Evolutionary conservation across 2,113 vertebrate species (phyloP).

Genomic region (Tenrec ecaudatus): DNA sequence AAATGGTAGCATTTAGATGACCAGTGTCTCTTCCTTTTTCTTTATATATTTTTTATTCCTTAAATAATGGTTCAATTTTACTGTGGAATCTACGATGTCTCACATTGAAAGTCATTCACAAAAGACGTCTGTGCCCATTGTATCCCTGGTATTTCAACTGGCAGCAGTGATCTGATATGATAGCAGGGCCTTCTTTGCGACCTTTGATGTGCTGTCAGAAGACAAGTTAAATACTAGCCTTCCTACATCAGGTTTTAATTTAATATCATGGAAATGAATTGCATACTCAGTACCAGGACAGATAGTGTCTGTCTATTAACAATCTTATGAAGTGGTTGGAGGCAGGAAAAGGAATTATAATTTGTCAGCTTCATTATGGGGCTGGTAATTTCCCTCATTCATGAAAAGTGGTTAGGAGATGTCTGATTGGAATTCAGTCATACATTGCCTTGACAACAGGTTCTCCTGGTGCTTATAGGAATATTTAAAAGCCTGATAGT

Average conservation of each 20-base stretch:
- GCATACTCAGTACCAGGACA: neutral
- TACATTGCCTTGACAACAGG: neutral
- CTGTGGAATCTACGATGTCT: neutral
- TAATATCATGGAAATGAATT: constrained; percentile 66
- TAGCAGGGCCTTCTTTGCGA: neutral
- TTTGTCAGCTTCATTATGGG: constrained; percentile 21
- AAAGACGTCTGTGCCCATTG: constrained; percentile 5
- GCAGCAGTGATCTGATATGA: neutral
- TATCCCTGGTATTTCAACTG: neutral
- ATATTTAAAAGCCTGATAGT: neutral
- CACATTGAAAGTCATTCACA: constrained; percentile 3
- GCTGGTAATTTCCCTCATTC: constrained; percentile 56
- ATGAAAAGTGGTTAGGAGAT: constrained; percentile 45
- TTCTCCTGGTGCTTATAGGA: constrained; percentile 12
- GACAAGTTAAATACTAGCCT: constrained; percentile 33
- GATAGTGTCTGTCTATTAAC: constrained; percentile 26
- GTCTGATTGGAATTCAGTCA: neutral
- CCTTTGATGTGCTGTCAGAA: constrained; percentile 61
- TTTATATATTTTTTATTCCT: neutral
- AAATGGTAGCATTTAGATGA: neutral
- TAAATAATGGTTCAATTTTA: constrained; percentile 25
- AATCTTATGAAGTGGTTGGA: constrained; percentile 56
- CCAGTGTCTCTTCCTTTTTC: neutral
- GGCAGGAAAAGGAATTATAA: constrained; percentile 20
- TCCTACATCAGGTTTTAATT: constrained; percentile 69